Base-by-base conservation (phyloP, 2,888 invertebrate species). In the Eupithecia exiguata region DNA sequence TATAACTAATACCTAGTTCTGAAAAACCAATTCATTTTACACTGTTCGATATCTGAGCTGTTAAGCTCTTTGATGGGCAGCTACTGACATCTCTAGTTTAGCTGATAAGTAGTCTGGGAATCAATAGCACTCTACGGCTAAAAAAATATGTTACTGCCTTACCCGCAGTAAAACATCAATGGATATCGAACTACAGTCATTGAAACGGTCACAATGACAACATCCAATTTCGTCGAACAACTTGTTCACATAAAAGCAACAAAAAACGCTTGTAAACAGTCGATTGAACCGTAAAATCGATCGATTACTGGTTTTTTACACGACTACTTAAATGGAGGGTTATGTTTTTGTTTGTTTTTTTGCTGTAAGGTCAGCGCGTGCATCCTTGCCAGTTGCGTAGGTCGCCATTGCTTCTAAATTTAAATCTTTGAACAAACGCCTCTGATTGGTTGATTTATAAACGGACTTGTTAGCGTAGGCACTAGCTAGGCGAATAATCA, bases 231-330 rank as follows among this genome's bases (percentile, higher is more conserved):
- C 72, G 66, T 49, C 72, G 68, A 68, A 70, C 61, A 70, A 71
- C 72, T 69, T 25, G 68, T 72, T 73, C 35, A 68, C 69, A 74
- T 49, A 77, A 75, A 78, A 74, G 74, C 58, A 76, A 75, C 71
- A 53, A 76, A 79, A 74, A 79, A 77, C 77, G 79, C 63, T 73
- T 71, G 75, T 74, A 74, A 81, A 75, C 72, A 65, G 67, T 74
- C 73, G 74, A 80, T 74, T 79, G 76, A 72, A 72, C 76, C 82
- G 80, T 79, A 74, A 79, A 79, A 81, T 78, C 78, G 77, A 81
- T 80, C 75, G 74, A 78, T 74, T 74, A 72, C 75, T 30, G 67
- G 72, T 81, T 79, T 75, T 75, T 75, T 75, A 25, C 53, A n/a
- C 25, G 69, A 38, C 71, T 66, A 43, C 69, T 25, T 74, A 69